Evolutionary conservation across 2,113 vertebrate species (phyloP).

Genomic region (Sebastes schlegelii): DNA sequence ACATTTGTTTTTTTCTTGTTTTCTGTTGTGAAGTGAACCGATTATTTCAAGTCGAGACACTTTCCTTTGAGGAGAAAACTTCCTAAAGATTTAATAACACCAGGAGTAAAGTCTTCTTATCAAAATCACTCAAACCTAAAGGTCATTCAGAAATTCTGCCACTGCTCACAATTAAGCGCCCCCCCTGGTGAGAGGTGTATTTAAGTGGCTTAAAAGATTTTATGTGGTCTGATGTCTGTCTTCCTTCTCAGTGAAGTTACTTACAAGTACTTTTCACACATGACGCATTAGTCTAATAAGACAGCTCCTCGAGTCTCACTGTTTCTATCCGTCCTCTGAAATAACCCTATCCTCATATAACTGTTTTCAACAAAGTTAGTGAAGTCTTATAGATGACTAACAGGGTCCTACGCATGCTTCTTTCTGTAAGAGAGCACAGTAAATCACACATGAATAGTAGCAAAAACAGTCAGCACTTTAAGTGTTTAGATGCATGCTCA

Average conservation of each 20-base stretch:
- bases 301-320: constrained; percentile 27
- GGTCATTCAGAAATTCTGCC: constrained; percentile 43
- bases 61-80: constrained; percentile 26
- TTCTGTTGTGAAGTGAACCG: neutral
- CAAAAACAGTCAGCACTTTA: neutral
- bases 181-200: constrained; percentile 38
- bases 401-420: neutral
- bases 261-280: constrained; percentile 43
- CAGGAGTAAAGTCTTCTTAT: constrained; percentile 10
- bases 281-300: constrained; percentile 33
- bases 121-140: constrained; percentile 35
- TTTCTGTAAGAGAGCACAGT: neutral
- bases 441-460: neutral
- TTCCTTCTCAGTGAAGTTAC: constrained; percentile 29
- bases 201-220: constrained; percentile 59
- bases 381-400: neutral
- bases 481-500: neutral
- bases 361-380: neutral
- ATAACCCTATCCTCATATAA: neutral
- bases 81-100: constrained; percentile 20
- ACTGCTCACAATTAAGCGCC: constrained; percentile 28
- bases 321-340: constrained; percentile 4
- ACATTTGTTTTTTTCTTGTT: neutral
- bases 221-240: constrained; percentile 29
- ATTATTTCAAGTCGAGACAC: constrained; percentile 4